These are phyloP conservation scores for Gandaritis pyraliata DNA, from an alignment of 2,888 invertebrate species.

Conservation along the genomic window DNA sequence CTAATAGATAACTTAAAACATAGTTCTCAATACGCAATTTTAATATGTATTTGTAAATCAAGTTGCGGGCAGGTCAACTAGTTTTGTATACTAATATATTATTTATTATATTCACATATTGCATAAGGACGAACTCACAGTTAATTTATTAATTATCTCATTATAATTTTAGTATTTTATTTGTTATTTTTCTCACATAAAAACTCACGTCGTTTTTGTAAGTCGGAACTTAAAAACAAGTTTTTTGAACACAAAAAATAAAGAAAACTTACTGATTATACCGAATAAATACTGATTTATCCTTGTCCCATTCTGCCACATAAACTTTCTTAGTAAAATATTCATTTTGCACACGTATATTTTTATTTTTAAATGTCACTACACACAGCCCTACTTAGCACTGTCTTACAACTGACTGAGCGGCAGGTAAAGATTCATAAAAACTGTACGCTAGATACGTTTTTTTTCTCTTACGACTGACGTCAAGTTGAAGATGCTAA, in stretches of 20 bases:
- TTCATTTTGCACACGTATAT: slow-evolving; percentile 59
- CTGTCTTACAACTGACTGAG: slow-evolving; percentile 57
- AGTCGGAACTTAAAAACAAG: not conserved
- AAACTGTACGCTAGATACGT: slow-evolving; percentile 9
- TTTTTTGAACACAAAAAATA: not conserved
- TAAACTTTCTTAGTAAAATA: slow-evolving; percentile 67
- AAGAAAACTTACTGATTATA: slow-evolving; percentile 68
- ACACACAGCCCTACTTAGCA: slow-evolving; percentile 58
- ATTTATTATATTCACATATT: too few relatives aligned
- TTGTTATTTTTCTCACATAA: too few relatives aligned
- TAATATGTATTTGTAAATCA: too few relatives aligned
- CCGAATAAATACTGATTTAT: slow-evolving; percentile 78
- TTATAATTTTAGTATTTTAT: too few relatives aligned
- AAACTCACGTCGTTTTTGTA: not conserved
- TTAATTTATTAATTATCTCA: too few relatives aligned
- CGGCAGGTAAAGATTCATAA: slow-evolving; percentile 22
- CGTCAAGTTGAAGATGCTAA: not conserved
- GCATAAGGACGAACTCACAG: too few relatives aligned
- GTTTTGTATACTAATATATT: too few relatives aligned
- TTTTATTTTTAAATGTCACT: slow-evolving; percentile 28
- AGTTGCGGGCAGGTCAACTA: too few relatives aligned
- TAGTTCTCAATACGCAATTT: too few relatives aligned
- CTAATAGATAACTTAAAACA: too few relatives aligned
- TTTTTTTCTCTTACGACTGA: not conserved
- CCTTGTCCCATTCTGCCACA: slow-evolving; percentile 73